phyloP scores from a whole-genome alignment of 2,888 invertebrate species.

The Elaeidobius kamerunicus region DNA sequence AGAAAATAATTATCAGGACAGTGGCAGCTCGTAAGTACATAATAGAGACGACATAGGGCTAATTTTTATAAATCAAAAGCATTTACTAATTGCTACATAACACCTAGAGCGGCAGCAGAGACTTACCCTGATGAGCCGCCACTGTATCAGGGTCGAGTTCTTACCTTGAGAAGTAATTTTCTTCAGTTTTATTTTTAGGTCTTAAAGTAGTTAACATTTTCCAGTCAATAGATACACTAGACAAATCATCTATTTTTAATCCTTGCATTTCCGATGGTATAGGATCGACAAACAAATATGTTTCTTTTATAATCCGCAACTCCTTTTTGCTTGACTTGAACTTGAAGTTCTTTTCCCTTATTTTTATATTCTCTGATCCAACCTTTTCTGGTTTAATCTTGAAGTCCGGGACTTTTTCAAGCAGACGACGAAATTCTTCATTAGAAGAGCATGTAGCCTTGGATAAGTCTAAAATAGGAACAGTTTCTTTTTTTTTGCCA shows the following conservation, averaged over 20 bases:
- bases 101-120: too few species aligned
- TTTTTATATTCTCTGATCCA: conserved; percentile 69
- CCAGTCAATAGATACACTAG: conserved; percentile 87
- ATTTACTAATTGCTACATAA: too few species aligned
- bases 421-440: conserved; percentile 77
- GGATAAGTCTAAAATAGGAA: conserved; percentile 80
- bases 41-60: too few species aligned
- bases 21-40: too few species aligned
- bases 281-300: conserved; percentile 71
- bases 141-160: background rate
- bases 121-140: too few species aligned
- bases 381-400: conserved; percentile 86
- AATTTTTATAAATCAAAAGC: too few species aligned
- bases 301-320: conserved; percentile 60
- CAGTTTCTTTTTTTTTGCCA: conserved; percentile 80
- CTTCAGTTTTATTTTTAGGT: conserved; percentile 79
- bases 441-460: conserved; percentile 72
- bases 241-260: conserved; percentile 72
- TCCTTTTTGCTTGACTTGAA: conserved; percentile 75
- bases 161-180: conserved; percentile 81
- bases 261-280: conserved; percentile 78
- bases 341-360: conserved; percentile 70
- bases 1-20: too few species aligned
- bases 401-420: conserved; percentile 87
- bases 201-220: conserved; percentile 86